Base-by-base conservation (phyloP, 2,888 invertebrate genomes). In the Lasioglossum marginatum region DNA sequence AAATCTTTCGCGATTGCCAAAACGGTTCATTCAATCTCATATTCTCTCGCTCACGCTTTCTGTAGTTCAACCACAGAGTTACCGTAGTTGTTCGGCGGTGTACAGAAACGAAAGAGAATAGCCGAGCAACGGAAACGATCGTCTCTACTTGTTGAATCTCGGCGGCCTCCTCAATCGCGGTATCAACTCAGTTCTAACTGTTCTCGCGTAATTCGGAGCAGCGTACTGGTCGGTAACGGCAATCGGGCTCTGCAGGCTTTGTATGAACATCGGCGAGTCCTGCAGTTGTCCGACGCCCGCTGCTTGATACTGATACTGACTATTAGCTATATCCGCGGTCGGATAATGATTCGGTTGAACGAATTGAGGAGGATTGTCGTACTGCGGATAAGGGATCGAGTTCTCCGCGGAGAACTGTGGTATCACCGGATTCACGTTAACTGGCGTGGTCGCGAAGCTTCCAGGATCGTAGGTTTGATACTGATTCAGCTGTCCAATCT, bases 281-380 rank as follows among this genome's bases (percentile, higher is more conserved):
- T 92, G 93, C 63, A 94, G 89, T 80, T 93, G 93, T 37, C 93
- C 91, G 27, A 94, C 92, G 0, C 89, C 81, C 0, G 93, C 83
- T 0, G 92, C 88, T 66, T 93, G 92, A 77, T 90, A 92, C 45
- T 92, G 93, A 83, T 92, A 94, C 77, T 93, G 94, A 81, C 90
- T 91, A 45, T 79, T 92, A 4, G 91, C 83, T 48, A 93, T 81
- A 68, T 94, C 93, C 16, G 92, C 89, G 0, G 91, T 84, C 12
- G 92, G 83, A 75, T 92, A 94, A 83, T 92, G 93, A 91, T 92
- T 94, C 0, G 93, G 88, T 76, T 93, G 93, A n/a, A 94, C 92
- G 77, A 93, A 94, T 77, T 93, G 92, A 31, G 90, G 90, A 63
- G 92, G 86, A 81, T 84, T 93, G 19, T 94, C 94, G 48, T 92